Evolutionary conservation across 2,113 vertebrate genomes (phyloP).

Genomic region (Pyrgilauda ruficollis): DNA sequence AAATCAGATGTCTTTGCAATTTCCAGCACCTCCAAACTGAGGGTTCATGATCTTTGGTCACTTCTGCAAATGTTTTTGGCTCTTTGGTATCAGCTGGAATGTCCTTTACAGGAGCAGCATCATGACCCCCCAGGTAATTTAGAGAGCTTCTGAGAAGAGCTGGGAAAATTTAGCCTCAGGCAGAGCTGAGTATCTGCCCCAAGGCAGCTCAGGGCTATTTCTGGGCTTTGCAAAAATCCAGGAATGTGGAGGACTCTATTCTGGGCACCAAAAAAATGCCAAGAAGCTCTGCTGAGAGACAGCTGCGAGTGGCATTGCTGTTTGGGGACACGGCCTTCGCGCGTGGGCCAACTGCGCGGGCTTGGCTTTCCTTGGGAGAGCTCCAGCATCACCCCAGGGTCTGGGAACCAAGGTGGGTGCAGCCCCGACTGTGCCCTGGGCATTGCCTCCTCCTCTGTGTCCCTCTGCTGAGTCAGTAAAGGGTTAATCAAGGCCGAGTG

Average conservation of each 20-base stretch:
- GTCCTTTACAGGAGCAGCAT: neutral
- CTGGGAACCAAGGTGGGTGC: neutral
- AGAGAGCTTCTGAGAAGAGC: neutral
- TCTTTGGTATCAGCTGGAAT: neutral
- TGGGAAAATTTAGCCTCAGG: slow-evolving; percentile 9
- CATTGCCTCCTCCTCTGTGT: accelerated
- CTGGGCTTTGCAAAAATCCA: slow-evolving; percentile 46
- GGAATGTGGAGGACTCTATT: slow-evolving; percentile 77
- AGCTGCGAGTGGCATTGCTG: slow-evolving; percentile 71
- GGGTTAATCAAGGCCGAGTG: neutral
- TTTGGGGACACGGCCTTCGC: neutral
- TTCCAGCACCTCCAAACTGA: neutral
- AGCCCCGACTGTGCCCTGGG: accelerated
- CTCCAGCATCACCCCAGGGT: neutral
- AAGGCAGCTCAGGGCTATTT: slow-evolving; percentile 8
- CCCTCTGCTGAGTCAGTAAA: neutral
- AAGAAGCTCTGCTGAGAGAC: slow-evolving; percentile 64
- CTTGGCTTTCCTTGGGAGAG: neutral
- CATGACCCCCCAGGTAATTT: neutral
- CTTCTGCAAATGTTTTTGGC: neutral
- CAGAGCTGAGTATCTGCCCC: neutral
- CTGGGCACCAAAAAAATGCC: slow-evolving; percentile 68
- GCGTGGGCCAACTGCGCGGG: neutral
- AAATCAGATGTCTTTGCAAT: neutral
- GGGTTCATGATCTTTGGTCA: neutral